Evolutionary conservation across 2,888 invertebrate genomes (phyloP).

Genomic region (Nephrotoma flavescens): DNA sequence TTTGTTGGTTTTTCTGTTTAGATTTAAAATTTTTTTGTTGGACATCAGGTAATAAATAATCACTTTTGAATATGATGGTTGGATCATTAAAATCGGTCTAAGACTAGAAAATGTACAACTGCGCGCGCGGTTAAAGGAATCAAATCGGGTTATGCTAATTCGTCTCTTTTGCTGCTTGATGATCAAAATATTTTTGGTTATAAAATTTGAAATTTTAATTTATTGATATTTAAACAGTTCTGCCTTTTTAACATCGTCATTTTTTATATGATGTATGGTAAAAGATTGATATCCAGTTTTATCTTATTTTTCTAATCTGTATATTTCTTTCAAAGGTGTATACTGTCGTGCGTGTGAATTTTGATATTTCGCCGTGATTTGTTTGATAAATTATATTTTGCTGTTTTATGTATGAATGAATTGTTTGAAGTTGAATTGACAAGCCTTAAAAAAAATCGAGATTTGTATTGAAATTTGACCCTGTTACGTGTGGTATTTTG

Average conservation of each 20-base stretch:
- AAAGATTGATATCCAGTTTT: not conserved
- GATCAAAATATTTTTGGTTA: not conserved
- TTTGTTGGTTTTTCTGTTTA: not conserved
- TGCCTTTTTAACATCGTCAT: not conserved
- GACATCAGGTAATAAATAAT: not conserved
- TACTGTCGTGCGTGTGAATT: not conserved
- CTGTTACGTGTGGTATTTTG: not conserved
- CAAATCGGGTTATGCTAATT: not conserved
- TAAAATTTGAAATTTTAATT: not conserved
- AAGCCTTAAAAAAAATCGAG: not conserved
- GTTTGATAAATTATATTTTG: not conserved
- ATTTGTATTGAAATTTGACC: not conserved
- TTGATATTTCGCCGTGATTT: not conserved
- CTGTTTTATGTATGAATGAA: not conserved
- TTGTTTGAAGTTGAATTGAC: not conserved
- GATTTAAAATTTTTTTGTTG: not conserved
- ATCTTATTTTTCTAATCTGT: not conserved
- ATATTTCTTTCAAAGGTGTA: not conserved
- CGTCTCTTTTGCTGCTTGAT: not conserved
- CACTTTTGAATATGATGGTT: not conserved
- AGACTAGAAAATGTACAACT: not conserved
- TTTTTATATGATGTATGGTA: not conserved
- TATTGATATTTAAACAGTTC: not conserved
- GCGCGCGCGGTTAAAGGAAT: not conserved
- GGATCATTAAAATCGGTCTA: not conserved